phyloP scores from a whole-genome alignment of 64 coral and sea anemone species.

The Montipora sp. region DNA sequence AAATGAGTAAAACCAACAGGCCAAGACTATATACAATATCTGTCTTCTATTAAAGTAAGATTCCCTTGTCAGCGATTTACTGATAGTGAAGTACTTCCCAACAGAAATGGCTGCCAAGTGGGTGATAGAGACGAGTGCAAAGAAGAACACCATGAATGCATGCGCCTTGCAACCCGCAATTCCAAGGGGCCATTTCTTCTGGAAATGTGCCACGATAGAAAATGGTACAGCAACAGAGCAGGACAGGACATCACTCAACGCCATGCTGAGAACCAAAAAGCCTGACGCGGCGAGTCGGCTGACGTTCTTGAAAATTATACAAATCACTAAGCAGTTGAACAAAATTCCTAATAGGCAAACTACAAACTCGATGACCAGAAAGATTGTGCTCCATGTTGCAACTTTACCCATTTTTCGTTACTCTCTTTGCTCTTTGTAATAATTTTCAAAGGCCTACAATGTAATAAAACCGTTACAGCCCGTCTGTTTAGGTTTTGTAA shows the following conservation, averaged over 20 bases:
- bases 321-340: slow-evolving; percentile 43
- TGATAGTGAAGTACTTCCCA: slow-evolving; percentile 65
- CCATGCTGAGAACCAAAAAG: slow-evolving; percentile 56
- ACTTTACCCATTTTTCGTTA: not conserved
- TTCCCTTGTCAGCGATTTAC: slow-evolving; percentile 9
- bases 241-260: slow-evolving; percentile 42
- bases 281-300: not conserved
- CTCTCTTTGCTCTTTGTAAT: not conserved
- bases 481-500: not conserved
- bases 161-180: slow-evolving; percentile 39
- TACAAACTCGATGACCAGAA: not conserved
- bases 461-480: no score
- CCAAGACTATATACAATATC: slow-evolving; percentile 8
- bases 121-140: slow-evolving; percentile 59
- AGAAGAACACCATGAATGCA: slow-evolving; percentile 56
- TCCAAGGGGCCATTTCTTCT: slow-evolving; percentile 29
- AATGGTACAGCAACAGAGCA: slow-evolving; percentile 56
- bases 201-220: slow-evolving; percentile 19
- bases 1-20: slow-evolving; percentile 40
- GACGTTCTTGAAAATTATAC: slow-evolving; percentile 32
- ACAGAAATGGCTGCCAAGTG: slow-evolving; percentile 52
- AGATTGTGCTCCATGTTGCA: not conserved
- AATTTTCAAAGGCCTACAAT: no score
- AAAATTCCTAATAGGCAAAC: slow-evolving; percentile 13
- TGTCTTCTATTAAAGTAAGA: slow-evolving; percentile 30